phyloP scores from a whole-genome alignment of 2,797 vertebrate species.

The Enteromius anoplus region DNA sequence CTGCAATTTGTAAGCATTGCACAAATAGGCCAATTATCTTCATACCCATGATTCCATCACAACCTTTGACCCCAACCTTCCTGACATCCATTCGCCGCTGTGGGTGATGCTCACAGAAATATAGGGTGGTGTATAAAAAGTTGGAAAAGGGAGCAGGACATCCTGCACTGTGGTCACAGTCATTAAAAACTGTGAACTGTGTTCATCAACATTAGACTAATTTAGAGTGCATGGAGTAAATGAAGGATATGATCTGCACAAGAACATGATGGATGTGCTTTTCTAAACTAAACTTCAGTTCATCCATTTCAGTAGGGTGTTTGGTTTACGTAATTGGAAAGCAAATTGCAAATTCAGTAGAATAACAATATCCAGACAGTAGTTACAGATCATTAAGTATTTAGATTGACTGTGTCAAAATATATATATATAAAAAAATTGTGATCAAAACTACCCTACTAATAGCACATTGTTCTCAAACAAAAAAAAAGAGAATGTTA shows the following conservation, averaged over 20 bases:
- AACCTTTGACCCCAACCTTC: slow-evolving; percentile 6
- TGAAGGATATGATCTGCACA: slow-evolving; percentile 47
- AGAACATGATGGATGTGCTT: slow-evolving; percentile 10
- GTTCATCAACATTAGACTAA: slow-evolving; percentile 64
- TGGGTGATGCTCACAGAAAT: slow-evolving; percentile 51
- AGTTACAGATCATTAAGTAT: slow-evolving; percentile 15
- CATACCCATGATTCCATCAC: slow-evolving; percentile 39
- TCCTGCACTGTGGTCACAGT: slow-evolving; percentile 68
- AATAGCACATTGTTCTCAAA: slow-evolving; percentile 6
- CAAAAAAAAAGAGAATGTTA: neutral
- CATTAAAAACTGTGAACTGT: slow-evolving; percentile 67
- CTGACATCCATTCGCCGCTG: neutral
- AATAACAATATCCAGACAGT: neutral
- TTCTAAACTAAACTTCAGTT: slow-evolving; percentile 22
- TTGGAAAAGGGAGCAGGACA: slow-evolving; percentile 62
- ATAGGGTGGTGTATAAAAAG: slow-evolving; percentile 39
- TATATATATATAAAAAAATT: too few species aligned
- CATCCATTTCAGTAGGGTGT: neutral
- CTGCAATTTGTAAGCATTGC: slow-evolving; percentile 35
- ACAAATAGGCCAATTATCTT: slow-evolving; percentile 52
- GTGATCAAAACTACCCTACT: neutral
- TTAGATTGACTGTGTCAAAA: neutral
- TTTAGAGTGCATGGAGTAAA: slow-evolving; percentile 65
- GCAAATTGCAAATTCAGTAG: slow-evolving; percentile 3
- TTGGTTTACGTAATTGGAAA: neutral